A percentile compares a stretch with the other conserved stretches of the same genome.
These are phyloP conservation scores for Dasysyrphus tricinctus DNA, from an alignment of 2,888 invertebrate species.

Conservation along the genomic window DNA sequence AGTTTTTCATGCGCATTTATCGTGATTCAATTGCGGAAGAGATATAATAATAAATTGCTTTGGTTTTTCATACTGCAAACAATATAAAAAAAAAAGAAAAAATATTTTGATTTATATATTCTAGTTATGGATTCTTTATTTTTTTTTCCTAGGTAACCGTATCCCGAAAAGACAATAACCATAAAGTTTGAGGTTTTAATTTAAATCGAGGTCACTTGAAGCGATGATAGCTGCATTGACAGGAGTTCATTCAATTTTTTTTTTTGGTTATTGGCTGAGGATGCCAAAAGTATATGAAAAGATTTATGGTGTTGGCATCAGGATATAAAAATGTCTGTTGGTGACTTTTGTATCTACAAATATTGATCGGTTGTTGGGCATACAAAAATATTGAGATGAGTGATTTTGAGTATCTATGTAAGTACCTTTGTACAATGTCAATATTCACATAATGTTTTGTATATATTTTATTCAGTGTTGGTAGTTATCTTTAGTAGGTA, in stretches of 20 bases:
- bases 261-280: not conserved
- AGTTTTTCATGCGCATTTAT: not conserved
- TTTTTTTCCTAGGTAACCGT: not conserved
- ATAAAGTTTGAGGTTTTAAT: slow-evolving; percentile 23
- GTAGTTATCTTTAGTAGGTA: too few relatives aligned
- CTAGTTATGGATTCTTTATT: not conserved
- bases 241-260: not conserved
- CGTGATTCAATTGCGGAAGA: not conserved
- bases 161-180: not conserved
- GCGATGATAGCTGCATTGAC: slow-evolving; percentile 23
- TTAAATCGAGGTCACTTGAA: slow-evolving; percentile 13
- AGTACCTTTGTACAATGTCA: not conserved
- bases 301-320: slow-evolving; percentile 5
- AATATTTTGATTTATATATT: not conserved
- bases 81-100: not conserved
- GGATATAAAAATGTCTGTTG: not conserved
- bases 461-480: too few relatives aligned
- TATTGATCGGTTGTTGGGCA: not conserved
- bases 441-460: not conserved
- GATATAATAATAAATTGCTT: not conserved
- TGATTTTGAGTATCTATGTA: not conserved
- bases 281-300: not conserved
- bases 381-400: not conserved
- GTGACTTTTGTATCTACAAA: not conserved
- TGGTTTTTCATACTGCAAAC: not conserved